Percentiles rank a stretch among this genome's conserved stretches.
These are phyloP conservation scores for Dasysyrphus albostriatus DNA, from an alignment of 2,888 invertebrate genomes.

Conservation along the genomic window DNA sequence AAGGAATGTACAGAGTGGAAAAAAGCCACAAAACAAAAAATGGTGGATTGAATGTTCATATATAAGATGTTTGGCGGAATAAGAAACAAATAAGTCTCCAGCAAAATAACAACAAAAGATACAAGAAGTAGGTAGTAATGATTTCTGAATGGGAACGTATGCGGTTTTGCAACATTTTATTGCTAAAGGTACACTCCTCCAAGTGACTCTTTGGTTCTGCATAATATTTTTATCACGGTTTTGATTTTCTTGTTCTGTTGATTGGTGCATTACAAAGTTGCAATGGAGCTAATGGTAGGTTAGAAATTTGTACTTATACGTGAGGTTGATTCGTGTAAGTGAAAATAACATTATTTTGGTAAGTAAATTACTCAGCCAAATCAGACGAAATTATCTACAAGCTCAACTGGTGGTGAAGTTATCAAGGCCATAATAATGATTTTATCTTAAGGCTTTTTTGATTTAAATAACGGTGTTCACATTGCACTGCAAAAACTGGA, in stretches of 20 bases:
- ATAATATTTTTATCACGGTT: conserved; percentile 15
- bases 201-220: conserved; percentile 20
- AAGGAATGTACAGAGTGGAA: conserved; percentile 38
- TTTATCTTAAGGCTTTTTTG: no score
- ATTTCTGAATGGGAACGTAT: conserved; percentile 61
- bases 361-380: neutral
- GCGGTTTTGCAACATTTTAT: conserved; percentile 65
- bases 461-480: no score
- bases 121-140: conserved; percentile 1
- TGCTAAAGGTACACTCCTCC: conserved; percentile 13
- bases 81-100: neutral
- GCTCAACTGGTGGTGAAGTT: neutral
- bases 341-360: conserved; percentile 5
- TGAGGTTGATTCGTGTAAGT: conserved; percentile 20
- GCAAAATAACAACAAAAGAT: conserved; percentile 33
- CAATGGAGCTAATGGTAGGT: neutral
- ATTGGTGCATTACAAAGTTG: conserved; percentile 2
- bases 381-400: neutral
- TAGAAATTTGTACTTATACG: conserved; percentile 13
- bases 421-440: no score
- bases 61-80: neutral
- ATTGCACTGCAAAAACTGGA: no score
- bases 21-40: conserved; percentile 40
- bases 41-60: conserved; percentile 8
- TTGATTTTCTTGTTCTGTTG: neutral